Evolutionary conservation across 2,113 vertebrate genomes (phyloP).

Genomic region (Geococcyx californianus): DNA sequence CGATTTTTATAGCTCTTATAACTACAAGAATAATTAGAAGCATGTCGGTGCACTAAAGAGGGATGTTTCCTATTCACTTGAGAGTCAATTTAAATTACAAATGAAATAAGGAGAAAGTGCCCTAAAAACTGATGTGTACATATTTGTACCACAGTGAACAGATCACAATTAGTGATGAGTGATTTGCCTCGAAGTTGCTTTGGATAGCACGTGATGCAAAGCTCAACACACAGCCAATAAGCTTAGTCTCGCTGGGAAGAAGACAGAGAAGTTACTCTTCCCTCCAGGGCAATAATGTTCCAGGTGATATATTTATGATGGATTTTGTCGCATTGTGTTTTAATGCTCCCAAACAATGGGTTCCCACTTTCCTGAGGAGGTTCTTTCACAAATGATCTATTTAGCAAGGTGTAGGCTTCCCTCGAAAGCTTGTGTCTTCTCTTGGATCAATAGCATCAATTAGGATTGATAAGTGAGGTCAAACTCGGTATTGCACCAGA

Average conservation of each 20-base stretch:
- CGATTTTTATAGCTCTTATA: neutral
- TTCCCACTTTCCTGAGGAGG: neutral
- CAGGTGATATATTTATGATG: constrained; percentile 35
- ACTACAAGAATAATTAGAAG: constrained; percentile 27
- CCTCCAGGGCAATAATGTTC: constrained; percentile 11
- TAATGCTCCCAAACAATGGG: neutral
- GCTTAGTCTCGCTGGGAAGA: neutral
- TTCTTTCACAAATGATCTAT: neutral
- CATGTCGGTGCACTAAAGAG: neutral
- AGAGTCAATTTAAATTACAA: constrained; percentile 52
- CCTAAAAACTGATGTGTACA: neutral
- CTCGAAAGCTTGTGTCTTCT: neutral
- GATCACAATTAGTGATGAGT: constrained; percentile 40
- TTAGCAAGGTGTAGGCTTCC: neutral
- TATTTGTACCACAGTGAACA: neutral
- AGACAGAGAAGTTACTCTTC: constrained; percentile 12
- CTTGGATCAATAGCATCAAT: neutral
- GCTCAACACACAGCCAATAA: constrained; percentile 10
- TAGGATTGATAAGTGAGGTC: neutral
- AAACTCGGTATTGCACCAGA: rapidly evolving
- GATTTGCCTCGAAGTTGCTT: constrained; percentile 29
- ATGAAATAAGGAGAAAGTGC: constrained; percentile 6
- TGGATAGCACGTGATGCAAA: neutral
- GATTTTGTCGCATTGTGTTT: constrained; percentile 22
- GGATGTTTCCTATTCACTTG: constrained; percentile 1